Evolutionary conservation across 2,888 invertebrate species (phyloP).

Genomic region (Rotaria sp.): DNA sequence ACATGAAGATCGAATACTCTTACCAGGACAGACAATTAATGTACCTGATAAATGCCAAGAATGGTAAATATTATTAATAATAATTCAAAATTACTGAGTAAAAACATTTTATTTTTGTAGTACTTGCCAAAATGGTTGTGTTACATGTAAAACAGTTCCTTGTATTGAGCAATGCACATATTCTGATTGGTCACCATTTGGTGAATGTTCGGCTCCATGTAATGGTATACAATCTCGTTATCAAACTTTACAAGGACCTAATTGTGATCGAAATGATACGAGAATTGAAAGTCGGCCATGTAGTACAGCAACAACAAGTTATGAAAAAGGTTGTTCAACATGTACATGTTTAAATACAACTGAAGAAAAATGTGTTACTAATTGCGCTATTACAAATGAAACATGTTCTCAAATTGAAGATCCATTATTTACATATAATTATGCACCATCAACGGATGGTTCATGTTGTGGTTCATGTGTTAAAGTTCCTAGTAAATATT

Average conservation of each 20-base stretch:
- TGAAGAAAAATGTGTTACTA: not conserved
- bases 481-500: not conserved
- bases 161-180: not conserved
- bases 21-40: not conserved
- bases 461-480: not conserved
- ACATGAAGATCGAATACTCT: not conserved
- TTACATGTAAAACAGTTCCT: not conserved
- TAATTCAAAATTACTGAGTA: not conserved
- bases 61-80: not conserved
- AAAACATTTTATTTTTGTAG: not conserved
- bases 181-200: constrained; percentile 18
- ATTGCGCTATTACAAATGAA: not conserved
- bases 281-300: not conserved
- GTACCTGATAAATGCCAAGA: not conserved
- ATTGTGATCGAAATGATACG: not conserved
- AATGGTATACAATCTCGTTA: constrained; percentile 10
- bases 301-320: not conserved
- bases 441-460: not conserved
- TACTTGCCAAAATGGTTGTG: not conserved
- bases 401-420: not conserved
- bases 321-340: not conserved
- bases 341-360: not conserved
- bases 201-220: not conserved
- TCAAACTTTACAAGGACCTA: not conserved
- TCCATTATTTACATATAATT: not conserved